phyloP scores from a whole-genome alignment of 2,888 invertebrate genomes.

The Tenthredo mesomela region DNA sequence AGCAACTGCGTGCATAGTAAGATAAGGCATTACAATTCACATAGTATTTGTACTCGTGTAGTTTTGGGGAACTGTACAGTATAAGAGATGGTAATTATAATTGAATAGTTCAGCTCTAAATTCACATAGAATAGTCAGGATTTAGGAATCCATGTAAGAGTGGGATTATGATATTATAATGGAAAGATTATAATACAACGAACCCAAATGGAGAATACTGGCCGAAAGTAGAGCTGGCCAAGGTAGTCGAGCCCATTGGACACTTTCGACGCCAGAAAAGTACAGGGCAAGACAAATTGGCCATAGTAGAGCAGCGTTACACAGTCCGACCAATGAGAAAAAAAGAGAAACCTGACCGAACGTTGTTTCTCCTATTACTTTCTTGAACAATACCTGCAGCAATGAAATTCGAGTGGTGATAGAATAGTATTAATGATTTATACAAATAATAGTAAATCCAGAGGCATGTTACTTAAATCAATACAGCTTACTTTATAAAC shows the following conservation, averaged over 20 bases:
- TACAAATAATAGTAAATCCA: slow-evolving; percentile 16
- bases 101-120: too few relatives aligned
- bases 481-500: slow-evolving; percentile 89
- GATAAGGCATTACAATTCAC: not conserved
- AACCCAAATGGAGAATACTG: slow-evolving; percentile 89
- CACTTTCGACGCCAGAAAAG: slow-evolving; percentile 91
- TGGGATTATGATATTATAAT: not conserved
- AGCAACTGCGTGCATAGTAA: slow-evolving; percentile 83
- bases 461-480: not conserved
- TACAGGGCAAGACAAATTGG: slow-evolving; percentile 93
- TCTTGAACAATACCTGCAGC: slow-evolving; percentile 93
- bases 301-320: slow-evolving; percentile 94
- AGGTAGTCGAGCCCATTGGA: slow-evolving; percentile 91
- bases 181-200: slow-evolving; percentile 62
- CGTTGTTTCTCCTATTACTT: slow-evolving; percentile 95
- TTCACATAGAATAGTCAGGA: too few relatives aligned
- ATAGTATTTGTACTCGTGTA: not conserved
- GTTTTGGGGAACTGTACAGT: too few relatives aligned
- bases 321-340: slow-evolving; percentile 93
- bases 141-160: not conserved
- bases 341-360: slow-evolving; percentile 96
- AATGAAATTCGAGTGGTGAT: slow-evolving; percentile 41
- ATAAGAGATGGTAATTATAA: too few relatives aligned
- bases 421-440: not conserved
- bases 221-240: slow-evolving; percentile 93